Base-by-base conservation (phyloP, 1,140 invertebrate genomes). In the Drosophila truncata region DNA sequence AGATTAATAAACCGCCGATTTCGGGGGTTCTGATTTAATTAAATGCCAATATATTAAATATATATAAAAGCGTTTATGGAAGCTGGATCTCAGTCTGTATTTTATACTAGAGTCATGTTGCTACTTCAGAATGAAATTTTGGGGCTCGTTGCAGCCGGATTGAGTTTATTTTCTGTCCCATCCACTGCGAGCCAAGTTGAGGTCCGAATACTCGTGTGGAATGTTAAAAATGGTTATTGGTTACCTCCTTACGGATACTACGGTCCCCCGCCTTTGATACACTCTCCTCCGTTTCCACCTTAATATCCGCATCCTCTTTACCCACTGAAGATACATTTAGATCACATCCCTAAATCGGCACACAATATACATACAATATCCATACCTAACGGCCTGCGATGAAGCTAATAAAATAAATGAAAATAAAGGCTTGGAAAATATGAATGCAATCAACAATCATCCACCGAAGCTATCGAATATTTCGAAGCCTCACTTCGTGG, bases 161-260 rank as follows among this genome's bases (percentile, higher is more conserved):
- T 5, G 13, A 20, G 29, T 20, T 20, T 18, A n/a, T 20, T 54
- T 20, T 31, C 9, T 7, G 1, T 13, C 29, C 14, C 4, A 14
- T 20, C 18, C 13, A 33, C n/a, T 20, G 50, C n/a, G 2, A 31
- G 14, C 18, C 50, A 20, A 18, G 18, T 54, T 14, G 13, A 33
- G 50, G 50, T 54, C 4, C 50, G 50, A 14, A 20, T 54, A 20
- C 29, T 29, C 13, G 50, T 54, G 18, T 54, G 50, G 29, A 54
- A 16, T 33, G 50, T 20, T 20, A 11, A 8, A 10, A 54, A 54
- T 14, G 20, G 20, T 52, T 1, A 20, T 18, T 20, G 50, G 50
- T 11, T 20, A 16, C 27, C 27, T 14, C 8, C 50, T 20, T 33
- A 54, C 33, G 27, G 18, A 52, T 52, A 52, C n/a, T 52, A 20